phyloP scores from a whole-genome alignment of 2,113 vertebrate genomes.

The Sula dactylatra region DNA sequence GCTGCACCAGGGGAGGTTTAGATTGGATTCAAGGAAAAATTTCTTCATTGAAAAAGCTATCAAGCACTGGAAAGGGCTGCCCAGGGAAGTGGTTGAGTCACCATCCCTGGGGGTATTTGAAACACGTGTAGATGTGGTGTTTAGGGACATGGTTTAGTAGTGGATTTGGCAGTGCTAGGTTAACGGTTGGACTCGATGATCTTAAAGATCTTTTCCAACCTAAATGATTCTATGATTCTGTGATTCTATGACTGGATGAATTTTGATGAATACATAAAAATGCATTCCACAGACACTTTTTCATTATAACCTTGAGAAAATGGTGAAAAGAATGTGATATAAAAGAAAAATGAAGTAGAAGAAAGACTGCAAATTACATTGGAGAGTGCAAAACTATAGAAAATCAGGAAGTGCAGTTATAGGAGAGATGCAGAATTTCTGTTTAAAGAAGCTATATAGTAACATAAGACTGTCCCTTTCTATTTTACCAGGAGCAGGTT shows the following conservation, averaged over 20 bases:
- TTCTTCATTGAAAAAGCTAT: neutral
- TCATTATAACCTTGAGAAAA: neutral
- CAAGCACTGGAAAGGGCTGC: neutral
- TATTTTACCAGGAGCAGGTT: neutral
- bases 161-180: neutral
- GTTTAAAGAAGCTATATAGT: neutral
- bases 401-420: neutral
- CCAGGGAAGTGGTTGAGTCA: neutral
- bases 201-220: neutral
- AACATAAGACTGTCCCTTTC: neutral
- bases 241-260: neutral
- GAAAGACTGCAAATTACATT: neutral
- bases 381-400: neutral
- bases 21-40: neutral
- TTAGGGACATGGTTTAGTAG: neutral
- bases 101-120: neutral
- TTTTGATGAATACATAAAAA: neutral
- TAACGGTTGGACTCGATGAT: neutral
- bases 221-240: neutral
- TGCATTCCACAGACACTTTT: neutral
- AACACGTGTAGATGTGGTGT: too few species aligned
- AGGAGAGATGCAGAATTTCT: neutral
- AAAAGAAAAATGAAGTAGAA: neutral
- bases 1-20: neutral
- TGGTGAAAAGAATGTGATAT: neutral